Conservation (phyloP, 1,140 invertebrate species). For the Zaprionus inermis region DNA sequence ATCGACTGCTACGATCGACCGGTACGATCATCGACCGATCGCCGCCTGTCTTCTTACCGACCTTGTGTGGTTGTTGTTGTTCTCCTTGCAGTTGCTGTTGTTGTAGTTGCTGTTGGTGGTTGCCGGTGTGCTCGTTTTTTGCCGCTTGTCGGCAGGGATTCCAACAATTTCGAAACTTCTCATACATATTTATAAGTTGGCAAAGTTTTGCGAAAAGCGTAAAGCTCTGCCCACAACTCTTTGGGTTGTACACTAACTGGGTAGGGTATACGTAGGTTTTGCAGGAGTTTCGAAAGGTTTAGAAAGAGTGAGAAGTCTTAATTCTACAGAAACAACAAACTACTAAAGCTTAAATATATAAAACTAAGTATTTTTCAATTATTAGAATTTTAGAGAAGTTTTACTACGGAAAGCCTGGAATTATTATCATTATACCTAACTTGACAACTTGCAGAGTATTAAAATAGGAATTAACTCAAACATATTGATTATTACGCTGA, state of each 20-base stretch:
- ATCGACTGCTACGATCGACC: conserved; percentile 50
- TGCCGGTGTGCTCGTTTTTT: conserved; percentile 27
- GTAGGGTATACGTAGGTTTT: conserved; percentile 24
- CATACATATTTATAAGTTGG: conserved; percentile 84
- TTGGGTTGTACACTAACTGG: not conserved
- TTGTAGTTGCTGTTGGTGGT: conserved; percentile 39
- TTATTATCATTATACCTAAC: too few relatives aligned
- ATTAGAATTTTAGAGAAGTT: too few relatives aligned
- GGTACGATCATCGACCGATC: conserved; percentile 56
- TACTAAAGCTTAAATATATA: not conserved
- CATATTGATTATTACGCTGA: not conserved
- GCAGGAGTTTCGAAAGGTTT: not conserved
- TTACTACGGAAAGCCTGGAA: too few relatives aligned
- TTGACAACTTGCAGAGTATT: too few relatives aligned
- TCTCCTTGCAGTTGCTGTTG: conserved; percentile 41
- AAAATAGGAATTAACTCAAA: not conserved
- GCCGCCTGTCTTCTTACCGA: conserved; percentile 71
- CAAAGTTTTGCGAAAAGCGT: conserved; percentile 70
- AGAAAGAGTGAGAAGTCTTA: not conserved
- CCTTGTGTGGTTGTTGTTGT: conserved; percentile 61
- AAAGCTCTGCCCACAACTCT: conserved; percentile 68
- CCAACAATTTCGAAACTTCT: conserved; percentile 83
- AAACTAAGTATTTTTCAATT: not conserved
- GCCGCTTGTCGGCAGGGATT: conserved; percentile 73
- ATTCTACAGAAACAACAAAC: not conserved